Conservation (phyloP, 2,797 vertebrate species). For the Merluccius polli region DNA sequence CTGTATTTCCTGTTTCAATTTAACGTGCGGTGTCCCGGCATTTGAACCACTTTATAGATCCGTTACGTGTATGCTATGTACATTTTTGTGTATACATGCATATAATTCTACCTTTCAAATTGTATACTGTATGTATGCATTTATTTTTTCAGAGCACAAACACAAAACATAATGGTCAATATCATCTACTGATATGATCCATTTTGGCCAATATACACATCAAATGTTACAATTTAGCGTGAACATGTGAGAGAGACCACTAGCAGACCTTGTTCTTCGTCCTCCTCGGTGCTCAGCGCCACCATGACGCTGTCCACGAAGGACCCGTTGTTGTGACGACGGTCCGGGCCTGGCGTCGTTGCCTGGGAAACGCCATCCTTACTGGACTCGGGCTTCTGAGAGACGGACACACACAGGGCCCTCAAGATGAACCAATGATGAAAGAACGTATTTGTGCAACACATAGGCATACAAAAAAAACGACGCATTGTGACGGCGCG, state of each 20-base stretch:
- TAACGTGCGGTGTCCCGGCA: not conserved
- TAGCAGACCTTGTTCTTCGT: conserved; percentile 28
- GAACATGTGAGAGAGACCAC: conserved; percentile 42
- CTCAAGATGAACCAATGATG: too few species aligned
- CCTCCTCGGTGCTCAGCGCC: conserved; percentile 57
- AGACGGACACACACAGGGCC: too few species aligned
- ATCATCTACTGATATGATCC: too few species aligned
- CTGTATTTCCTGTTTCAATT: not conserved
- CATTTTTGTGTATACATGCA: not conserved
- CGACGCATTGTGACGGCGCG: too few species aligned
- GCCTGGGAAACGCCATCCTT: too few species aligned
- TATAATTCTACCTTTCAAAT: not conserved
- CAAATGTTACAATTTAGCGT: too few species aligned
- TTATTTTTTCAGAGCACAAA: too few species aligned
- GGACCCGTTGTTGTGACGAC: conserved; percentile 25
- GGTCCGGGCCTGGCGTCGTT: too few species aligned
- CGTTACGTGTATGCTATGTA: not conserved
- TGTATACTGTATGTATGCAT: not conserved
- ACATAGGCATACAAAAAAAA: too few species aligned
- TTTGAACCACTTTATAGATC: not conserved
- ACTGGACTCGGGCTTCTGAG: not conserved
- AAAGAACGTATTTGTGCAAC: too few species aligned
- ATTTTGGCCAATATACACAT: too few species aligned
- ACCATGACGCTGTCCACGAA: conserved; percentile 72
- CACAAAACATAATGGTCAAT: too few species aligned